phyloP scores from a whole-genome alignment of 2,888 invertebrate species.

The Lycocerus yunnanus region DNA sequence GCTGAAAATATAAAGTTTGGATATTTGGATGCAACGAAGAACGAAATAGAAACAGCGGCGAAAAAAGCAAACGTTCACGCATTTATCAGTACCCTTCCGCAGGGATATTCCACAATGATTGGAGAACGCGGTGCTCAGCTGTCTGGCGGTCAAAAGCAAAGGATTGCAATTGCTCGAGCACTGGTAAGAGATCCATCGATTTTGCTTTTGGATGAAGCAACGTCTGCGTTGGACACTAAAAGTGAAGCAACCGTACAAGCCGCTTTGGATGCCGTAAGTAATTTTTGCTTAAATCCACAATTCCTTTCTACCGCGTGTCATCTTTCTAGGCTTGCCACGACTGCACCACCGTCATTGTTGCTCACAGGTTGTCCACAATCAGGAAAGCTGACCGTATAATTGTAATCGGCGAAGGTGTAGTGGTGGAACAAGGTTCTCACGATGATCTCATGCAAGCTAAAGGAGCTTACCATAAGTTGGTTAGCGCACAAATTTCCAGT shows the following conservation, averaged over 20 bases:
- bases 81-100: conserved; percentile 66
- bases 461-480: conserved; percentile 72
- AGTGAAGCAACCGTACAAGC: conserved; percentile 87
- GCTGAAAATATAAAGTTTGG: background rate
- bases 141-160: conserved; percentile 87
- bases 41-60: conserved; percentile 60
- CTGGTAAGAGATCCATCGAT: conserved; percentile 80
- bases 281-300: background rate
- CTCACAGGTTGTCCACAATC: conserved; percentile 77
- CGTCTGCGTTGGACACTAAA: conserved; percentile 84
- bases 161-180: conserved; percentile 89
- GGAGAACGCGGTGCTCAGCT: conserved; percentile 83
- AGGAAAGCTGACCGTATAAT: conserved; percentile 75
- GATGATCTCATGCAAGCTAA: conserved; percentile 68
- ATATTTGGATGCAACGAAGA: conserved; percentile 62
- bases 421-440: conserved; percentile 74
- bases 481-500: conserved; percentile 63
- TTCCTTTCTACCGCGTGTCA: conserved; percentile 27
- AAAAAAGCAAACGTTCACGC: background rate
- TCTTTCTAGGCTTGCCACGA: conserved; percentile 67
- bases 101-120: conserved; percentile 82
- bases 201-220: conserved; percentile 83
- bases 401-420: conserved; percentile 69
- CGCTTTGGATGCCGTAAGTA: conserved; percentile 71
- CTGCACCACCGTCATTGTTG: conserved; percentile 78